A percentile compares a stretch with the other conserved stretches of the same genome.
These are phyloP conservation scores for Indicator indicator DNA, from an alignment of 2,113 vertebrate genomes.

Conservation along the genomic window DNA sequence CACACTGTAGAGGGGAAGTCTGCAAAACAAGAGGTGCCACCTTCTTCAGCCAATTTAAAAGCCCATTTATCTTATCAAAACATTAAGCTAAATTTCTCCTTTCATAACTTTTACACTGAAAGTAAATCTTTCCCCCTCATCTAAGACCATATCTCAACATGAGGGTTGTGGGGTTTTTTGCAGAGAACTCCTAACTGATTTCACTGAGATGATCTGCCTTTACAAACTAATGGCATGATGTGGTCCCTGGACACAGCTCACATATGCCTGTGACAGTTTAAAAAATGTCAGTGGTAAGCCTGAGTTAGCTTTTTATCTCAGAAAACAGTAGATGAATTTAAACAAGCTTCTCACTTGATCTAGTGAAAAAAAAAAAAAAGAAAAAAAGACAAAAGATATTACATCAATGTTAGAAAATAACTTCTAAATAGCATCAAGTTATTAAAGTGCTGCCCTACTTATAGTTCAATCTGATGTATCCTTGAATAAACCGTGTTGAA, in stretches of 20 bases:
- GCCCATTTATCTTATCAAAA: background rate
- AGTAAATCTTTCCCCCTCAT: background rate
- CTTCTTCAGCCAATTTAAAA: background rate
- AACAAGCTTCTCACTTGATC: slow-evolving; percentile 28
- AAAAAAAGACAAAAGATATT: background rate
- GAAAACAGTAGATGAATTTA: slow-evolving; percentile 23
- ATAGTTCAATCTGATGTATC: background rate
- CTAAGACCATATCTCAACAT: background rate
- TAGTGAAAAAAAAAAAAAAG: background rate
- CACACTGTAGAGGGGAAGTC: background rate
- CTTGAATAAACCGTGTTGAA: background rate
- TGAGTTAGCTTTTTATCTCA: slow-evolving; percentile 28
- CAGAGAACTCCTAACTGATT: background rate
- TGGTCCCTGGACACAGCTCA: background rate
- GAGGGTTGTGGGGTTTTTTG: background rate
- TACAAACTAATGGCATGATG: slow-evolving; percentile 26
- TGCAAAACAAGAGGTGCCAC: background rate
- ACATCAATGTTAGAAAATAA: background rate
- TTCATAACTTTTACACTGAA: background rate
- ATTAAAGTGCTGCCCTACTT: background rate
- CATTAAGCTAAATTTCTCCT: background rate
- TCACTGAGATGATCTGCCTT: background rate
- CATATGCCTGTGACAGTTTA: slow-evolving; percentile 25
- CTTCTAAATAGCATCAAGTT: background rate
- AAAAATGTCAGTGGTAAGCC: slow-evolving; percentile 49